Base-by-base conservation (phyloP, 2,113 vertebrate species). In the Bolborhynchus lineola region DNA sequence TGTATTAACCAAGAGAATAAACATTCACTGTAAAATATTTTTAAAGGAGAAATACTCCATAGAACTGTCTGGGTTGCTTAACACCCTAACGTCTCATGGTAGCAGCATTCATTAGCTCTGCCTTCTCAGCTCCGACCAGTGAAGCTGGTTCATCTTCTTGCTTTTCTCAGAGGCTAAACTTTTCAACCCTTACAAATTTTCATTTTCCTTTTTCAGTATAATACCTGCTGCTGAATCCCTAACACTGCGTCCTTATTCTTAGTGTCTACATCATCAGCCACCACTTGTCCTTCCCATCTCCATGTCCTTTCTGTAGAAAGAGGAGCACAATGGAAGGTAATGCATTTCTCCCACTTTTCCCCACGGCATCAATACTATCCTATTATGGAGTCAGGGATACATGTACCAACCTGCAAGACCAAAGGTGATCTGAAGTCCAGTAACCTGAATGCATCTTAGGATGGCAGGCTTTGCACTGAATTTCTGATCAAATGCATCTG, bases 181-280 rank as follows among this genome's bases (percentile, higher is more conserved):
- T 76, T 65, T 29, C 35, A 67, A 55, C 35, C 9, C 12, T 65
- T 53, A 39, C 31, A 62, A 68, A 18, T 44, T 62, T 72, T 68
- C 60, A 5, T 57, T 20, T n/a, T 87, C 33, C 23, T 63, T 83
- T 79, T 62, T 25, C 33, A 26, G 9, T 69, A 50, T 55, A 25
- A 62, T n/a, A 37, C 28, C 26, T 57, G 26, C 25, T 68, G 86
- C 53, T 55, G 41, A 75, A 62, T 53, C 17, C 39, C 14, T 24
- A 33, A 52, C 24, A 9, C 33, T 18, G 42, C 37, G 7, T 72
- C 63, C 42, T 72, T 19, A 5, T 52, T 16, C 35, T 83, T 63
- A 53, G 18, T 2, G 46, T 80, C 47, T 1, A 0, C 78, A 28
- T 37, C 6, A 1, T 1, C 0, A 19, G 63, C 44, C 12, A 55